These are phyloP conservation scores for Scomber colias DNA, from an alignment of 2,113 vertebrate genomes.

Conservation along the genomic window DNA sequence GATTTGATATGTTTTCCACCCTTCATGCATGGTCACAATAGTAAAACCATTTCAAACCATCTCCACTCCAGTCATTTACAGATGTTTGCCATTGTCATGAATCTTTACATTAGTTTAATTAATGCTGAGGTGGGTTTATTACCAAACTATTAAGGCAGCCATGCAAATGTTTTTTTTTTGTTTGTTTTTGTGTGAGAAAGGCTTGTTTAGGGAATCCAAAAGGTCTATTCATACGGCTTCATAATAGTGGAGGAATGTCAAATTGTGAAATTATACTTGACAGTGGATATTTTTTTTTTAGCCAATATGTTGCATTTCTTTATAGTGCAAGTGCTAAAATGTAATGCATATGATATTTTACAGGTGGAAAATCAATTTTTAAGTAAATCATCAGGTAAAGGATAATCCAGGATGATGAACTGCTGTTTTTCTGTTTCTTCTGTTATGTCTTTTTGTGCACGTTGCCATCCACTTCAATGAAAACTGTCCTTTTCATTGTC, in stretches of 20 bases:
- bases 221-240: neutral
- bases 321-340: slow-evolving; percentile 27
- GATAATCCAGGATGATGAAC: neutral
- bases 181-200: neutral
- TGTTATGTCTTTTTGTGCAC: slow-evolving; percentile 5
- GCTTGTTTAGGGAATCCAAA: neutral
- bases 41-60: slow-evolving; percentile 14
- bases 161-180: neutral
- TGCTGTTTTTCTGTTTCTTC: neutral
- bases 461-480: slow-evolving; percentile 16
- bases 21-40: neutral
- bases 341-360: neutral
- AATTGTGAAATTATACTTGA: neutral
- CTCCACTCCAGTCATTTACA: neutral
- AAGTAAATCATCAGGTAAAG: neutral
- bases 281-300: slow-evolving; percentile 26
- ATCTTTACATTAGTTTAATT: neutral
- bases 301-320: slow-evolving; percentile 22
- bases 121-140: slow-evolving; percentile 23
- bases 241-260: neutral
- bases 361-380: neutral
- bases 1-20: neutral
- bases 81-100: neutral
- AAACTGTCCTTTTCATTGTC: slow-evolving; percentile 10
- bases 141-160: slow-evolving; percentile 12